A percentile compares a stretch with the other conserved stretches of the same genome.
Conservation (phyloP, 2,113 vertebrate genomes). For the Sprattus sprattus region DNA sequence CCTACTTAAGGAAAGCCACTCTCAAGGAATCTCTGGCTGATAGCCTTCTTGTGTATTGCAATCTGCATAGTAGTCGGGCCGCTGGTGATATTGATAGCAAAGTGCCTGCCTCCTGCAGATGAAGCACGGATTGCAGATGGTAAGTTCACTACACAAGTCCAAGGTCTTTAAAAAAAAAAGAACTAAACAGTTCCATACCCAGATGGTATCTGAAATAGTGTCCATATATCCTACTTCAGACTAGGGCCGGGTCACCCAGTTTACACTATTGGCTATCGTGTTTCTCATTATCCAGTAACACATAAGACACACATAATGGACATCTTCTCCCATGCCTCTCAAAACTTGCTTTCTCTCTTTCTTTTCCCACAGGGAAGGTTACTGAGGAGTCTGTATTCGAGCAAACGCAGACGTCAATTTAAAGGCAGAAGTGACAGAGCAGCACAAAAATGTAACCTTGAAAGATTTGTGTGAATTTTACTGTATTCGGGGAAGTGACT, state of each 20-base stretch:
- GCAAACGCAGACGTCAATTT: background rate
- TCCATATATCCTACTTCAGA: no score
- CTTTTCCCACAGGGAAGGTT: background rate
- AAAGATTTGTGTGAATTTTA: background rate
- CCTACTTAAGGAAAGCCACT: background rate
- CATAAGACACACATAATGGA: no score
- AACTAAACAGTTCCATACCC: no score
- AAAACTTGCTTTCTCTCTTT: no score
- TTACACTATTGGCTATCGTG: background rate
- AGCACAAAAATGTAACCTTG: background rate
- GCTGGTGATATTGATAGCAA: background rate
- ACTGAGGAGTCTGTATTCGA: background rate
- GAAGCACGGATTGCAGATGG: background rate
- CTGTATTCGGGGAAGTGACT: background rate
- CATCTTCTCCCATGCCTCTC: no score
- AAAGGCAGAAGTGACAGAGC: background rate
- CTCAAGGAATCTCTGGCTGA: slow-evolving; percentile 4
- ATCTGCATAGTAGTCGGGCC: slow-evolving; percentile 6
- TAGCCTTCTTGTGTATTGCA: background rate
- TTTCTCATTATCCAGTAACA: background rate
- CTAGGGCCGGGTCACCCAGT: no score
- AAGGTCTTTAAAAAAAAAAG: background rate
- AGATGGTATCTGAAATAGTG: no score
- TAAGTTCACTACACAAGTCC: background rate
- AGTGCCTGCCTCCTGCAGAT: background rate